Base-by-base conservation (phyloP, 2,888 invertebrate species). In the Melangyna quadrimaculata region DNA sequence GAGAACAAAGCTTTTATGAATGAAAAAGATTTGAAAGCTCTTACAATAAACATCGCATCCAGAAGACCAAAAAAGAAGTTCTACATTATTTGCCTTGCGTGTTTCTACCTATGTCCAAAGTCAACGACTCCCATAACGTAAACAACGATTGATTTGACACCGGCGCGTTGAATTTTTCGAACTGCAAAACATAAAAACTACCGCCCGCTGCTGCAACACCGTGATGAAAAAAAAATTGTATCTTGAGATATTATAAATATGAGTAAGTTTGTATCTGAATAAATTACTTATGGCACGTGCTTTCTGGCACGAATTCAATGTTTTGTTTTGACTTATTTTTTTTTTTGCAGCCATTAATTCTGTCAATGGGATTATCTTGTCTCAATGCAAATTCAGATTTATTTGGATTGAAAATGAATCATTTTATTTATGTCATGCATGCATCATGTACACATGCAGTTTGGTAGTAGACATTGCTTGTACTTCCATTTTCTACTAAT, bases 61-160 rank as follows among this genome's bases (percentile, higher is more conserved):
- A 48, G 22, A 48, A 32, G 22, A 22, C 22, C 22, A 22, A 24
- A 22, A 24, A n/a, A 22, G 14, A 22, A 29, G 48, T 35, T 35
- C 9, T 22, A 45, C 19, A 45, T 51, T 7, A 27, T 32, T 61
- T 71, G 29, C 51, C 10, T 61, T 61, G 35, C 55, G 22, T 69
- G 63, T 35, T 45, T 57, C 37, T 14, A 6, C 29, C 7, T 37
- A 57, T 65, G 22, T 17, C 12, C 32, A 61, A 74, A 69, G 79
- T 78, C 78, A 81, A 81, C 81, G 81, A 78, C 78, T 72, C 59
- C 24, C 29, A n/a, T n/a, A 82, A 78, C 55, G 78, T 78, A 83
- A 83, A 83, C 78, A 83, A n/a, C n/a, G 40, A 72, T 24, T 22
- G 55, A 19, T 45, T 32, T 6, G 57, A 57, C 59, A 53, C 69